Evolutionary conservation across 2,113 vertebrate species (phyloP).

Genomic region (Pseudolaguvia tuberculata): DNA sequence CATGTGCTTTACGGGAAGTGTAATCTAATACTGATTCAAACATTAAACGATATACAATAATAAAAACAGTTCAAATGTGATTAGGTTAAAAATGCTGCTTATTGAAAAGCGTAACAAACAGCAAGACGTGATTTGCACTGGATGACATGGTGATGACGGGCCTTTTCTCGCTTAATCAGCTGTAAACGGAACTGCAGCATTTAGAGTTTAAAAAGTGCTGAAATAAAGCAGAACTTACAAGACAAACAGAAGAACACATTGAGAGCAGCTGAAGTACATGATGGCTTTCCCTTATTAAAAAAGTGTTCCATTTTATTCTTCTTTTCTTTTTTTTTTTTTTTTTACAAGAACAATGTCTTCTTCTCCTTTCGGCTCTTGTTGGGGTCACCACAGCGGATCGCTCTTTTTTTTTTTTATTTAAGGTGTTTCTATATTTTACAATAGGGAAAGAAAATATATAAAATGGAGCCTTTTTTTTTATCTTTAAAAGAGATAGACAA

Average conservation of each 20-base stretch:
- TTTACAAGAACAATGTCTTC: neutral
- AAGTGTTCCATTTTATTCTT: neutral
- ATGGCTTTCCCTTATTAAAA: constrained; percentile 8
- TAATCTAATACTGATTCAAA: neutral
- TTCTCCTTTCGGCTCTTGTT: too few species aligned
- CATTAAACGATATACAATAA: constrained; percentile 5
- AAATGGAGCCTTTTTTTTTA: neutral
- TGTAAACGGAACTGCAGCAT: neutral
- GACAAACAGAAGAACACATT: neutral
- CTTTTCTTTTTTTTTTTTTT: too few species aligned
- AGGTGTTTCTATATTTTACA: neutral
- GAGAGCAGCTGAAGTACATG: neutral
- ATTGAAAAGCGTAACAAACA: constrained; percentile 11
- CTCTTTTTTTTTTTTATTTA: too few species aligned
- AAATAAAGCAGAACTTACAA: neutral
- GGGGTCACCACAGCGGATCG: too few species aligned
- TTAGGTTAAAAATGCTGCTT: constrained; percentile 4
- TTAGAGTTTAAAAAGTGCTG: neutral
- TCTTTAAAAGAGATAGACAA: neutral
- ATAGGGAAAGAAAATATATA: neutral
- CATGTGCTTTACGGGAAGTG: neutral
- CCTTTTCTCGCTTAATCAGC: neutral
- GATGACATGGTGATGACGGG: neutral
- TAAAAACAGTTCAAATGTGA: constrained; percentile 1
- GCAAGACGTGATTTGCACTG: neutral